Percentiles rank a stretch among this genome's conserved stretches.
These are phyloP conservation scores for Aleiodes leptofemur DNA, from an alignment of 2,888 invertebrate species.

Conservation along the genomic window DNA sequence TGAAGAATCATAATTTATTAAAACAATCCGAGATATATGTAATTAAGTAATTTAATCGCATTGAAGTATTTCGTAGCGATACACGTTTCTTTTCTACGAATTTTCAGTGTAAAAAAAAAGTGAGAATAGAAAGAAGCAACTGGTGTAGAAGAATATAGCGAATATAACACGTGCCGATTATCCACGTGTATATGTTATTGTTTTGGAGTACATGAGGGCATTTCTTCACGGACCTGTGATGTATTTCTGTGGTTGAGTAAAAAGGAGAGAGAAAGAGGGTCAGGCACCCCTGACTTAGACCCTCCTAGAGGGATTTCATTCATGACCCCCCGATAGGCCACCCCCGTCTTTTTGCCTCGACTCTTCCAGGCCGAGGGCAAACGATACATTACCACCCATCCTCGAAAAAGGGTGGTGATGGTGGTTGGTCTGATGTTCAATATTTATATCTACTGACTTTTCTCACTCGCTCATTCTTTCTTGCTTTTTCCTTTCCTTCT, in stretches of 20 bases:
- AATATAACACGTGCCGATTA: slow-evolving; percentile 60
- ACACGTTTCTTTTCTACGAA: neutral
- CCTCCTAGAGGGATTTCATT: slow-evolving; percentile 74
- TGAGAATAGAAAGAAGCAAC: slow-evolving; percentile 47
- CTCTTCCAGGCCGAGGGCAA: slow-evolving; percentile 62
- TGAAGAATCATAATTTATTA: neutral
- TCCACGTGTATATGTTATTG: slow-evolving; percentile 72
- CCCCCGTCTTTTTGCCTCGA: slow-evolving; percentile 56
- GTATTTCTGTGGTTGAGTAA: slow-evolving; percentile 59
- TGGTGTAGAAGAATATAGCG: slow-evolving; percentile 46
- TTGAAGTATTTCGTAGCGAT: neutral
- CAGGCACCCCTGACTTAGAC: slow-evolving; percentile 69
- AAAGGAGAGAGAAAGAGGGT: slow-evolving; percentile 65
- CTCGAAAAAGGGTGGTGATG: slow-evolving; percentile 39
- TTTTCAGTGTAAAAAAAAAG: neutral
- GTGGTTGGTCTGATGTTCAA: slow-evolving; percentile 34
- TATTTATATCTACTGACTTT: slow-evolving; percentile 42
- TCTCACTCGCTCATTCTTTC: neutral
- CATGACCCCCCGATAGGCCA: slow-evolving; percentile 63
- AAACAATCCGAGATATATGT: neutral
- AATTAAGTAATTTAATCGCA: neutral
- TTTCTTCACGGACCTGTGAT: slow-evolving; percentile 60
- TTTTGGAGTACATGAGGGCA: slow-evolving; percentile 65
- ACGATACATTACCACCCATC: slow-evolving; percentile 66
- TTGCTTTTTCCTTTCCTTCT: too few species aligned